Evolutionary conservation across 2,797 vertebrate genomes (phyloP).

Genomic region (Uromys caudimaculatus): DNA sequence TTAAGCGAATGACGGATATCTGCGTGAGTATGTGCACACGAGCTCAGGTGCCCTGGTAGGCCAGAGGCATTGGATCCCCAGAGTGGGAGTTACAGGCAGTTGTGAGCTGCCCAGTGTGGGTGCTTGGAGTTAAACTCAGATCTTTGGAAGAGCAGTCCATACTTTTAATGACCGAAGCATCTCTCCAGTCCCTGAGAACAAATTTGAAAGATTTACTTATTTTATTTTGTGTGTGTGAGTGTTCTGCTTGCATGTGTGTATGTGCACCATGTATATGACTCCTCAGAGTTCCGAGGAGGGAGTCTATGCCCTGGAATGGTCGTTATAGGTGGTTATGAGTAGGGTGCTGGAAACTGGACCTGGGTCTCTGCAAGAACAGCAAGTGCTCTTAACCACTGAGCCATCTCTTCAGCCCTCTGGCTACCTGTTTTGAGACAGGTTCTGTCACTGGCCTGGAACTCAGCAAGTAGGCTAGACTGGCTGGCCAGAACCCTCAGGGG

Average conservation of each 20-base stretch:
- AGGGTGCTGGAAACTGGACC: neutral
- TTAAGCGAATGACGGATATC: neutral
- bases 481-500: neutral
- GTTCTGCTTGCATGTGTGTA: neutral
- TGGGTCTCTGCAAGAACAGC: neutral
- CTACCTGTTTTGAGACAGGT: neutral
- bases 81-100: neutral
- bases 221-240: neutral
- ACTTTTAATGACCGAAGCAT: neutral
- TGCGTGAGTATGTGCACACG: neutral
- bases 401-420: neutral
- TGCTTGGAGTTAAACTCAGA: neutral
- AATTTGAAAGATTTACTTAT: neutral
- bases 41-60: neutral
- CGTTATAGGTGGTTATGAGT: neutral
- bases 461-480: neutral
- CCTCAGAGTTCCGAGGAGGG: neutral
- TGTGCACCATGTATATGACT: neutral
- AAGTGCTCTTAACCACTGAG: neutral
- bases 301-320: neutral
- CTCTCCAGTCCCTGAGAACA: neutral
- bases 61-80: neutral
- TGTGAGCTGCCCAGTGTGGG: neutral
- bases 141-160: neutral
- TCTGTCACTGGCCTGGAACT: neutral